Evolutionary conservation across 2,797 vertebrate genomes (phyloP), one percentile per base, ranked within the genome.

Genomic region (Danio tinwini): DNA sequence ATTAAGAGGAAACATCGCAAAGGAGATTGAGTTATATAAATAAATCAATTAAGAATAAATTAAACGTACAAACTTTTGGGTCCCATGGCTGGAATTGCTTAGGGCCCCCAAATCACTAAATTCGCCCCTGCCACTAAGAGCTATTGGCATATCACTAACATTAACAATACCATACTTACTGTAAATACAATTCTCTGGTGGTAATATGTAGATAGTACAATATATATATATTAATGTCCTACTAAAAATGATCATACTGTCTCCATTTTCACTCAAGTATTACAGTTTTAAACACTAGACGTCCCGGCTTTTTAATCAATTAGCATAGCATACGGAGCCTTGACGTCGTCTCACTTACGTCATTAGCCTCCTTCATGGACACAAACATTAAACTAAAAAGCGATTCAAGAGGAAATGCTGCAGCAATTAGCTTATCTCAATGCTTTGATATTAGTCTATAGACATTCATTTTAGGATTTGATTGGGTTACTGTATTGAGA

Each of bases 311-410:
- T 49, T 21, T 2, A 0, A 19, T 53, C 2, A 0, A 19, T 53
- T 64, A 64, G 49, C 73, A 10, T 67, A 76, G 52, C 62, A 19
- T 11, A 44, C 7, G 7, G 5, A 5, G 1, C 7, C 16, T 14
- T 76, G 39, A 55, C 74, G 56, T 74, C 72, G 4, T 29, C 62
- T 5, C 4, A 13, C 14, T 40, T 8, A 69, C 71, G 64, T 49
- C 61, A 45, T 10, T 45, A 53, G 6, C 9, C 42, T 16, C 52
- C 50, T 68, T 71, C 29, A 62, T 85, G 86, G 88, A 91, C 89
- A 89, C 91, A 92, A 90, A 91, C 90, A 91, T 90, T 88, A 90
- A 89, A 75, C 64, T 19, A 29, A 29, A 70, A 45, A n/a, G 52
- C 72, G 83, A 61, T 76, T 76, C 70, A 67, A 80, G 74, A 85